Evolutionary conservation across 2,797 vertebrate species (phyloP), one percentile per base, ranked within the genome.

Genomic region (Aselliscus stoliczkanus): DNA sequence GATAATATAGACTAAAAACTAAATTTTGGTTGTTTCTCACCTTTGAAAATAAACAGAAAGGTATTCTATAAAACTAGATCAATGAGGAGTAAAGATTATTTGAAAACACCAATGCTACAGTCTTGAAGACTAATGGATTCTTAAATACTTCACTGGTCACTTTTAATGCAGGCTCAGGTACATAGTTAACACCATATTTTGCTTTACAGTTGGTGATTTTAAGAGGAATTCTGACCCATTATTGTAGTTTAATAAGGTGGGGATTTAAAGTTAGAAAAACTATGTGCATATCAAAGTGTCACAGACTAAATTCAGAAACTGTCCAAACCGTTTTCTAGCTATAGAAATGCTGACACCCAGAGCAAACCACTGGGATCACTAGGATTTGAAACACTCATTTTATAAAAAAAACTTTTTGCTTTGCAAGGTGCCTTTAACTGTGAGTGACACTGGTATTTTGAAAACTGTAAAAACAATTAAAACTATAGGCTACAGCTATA

Each of bases 61-160:
- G 65, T 95, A 96, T 97, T 95, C 95, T 96, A 97, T 97, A 98
- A 98, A 98, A 98, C 94, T 95, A 97, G 98, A 97, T 97, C 95
- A 97, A 96, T 93, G 76, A 29, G 83, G 95, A 98, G 98, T 0
- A n/a, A 97, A 96, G 98, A 97, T 97, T 98, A 98, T 95, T 98
- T 90, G 98, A 98, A 96, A 97, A 97, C 90, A 77, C 23, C 37
- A 88, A 47, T 67, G 44, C 29, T 44, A n/a, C 82, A 90, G 94
- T 95, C 75, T 95, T 97, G 52, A 96, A 96, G 95, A 97, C 89
- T 97, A 97, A 97, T 92, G 64, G 92, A 72, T 90, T 86, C 91
- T 97, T 93, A 97, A 98, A 97, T 96, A 96, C 91, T 95, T 96
- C 94, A 94, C 97, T 95, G 97, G 95, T 81, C 83, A 96, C 88